Percentiles rank a stretch among this genome's conserved stretches.
These are phyloP conservation scores for Beris chalybata DNA, from an alignment of 2,888 invertebrate species.

Conservation along the genomic window DNA sequence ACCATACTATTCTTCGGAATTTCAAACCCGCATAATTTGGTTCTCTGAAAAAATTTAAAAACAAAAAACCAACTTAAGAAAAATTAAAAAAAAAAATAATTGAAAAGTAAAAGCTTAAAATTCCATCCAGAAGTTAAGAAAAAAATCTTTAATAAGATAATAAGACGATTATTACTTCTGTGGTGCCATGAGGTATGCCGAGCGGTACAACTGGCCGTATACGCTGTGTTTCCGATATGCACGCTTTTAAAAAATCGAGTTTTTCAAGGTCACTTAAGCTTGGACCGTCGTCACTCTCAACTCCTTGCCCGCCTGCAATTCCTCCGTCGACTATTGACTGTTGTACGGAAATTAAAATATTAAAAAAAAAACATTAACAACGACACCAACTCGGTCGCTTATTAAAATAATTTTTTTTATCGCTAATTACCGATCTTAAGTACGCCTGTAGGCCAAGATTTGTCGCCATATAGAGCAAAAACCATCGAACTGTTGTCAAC, in stretches of 20 bases:
- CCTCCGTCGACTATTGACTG: background rate
- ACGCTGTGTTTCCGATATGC: constrained; percentile 77
- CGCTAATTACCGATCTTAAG: constrained; percentile 43
- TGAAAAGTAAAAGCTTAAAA: background rate
- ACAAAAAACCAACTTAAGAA: constrained; percentile 6
- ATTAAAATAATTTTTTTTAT: background rate
- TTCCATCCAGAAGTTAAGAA: background rate
- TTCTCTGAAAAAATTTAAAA: constrained; percentile 21
- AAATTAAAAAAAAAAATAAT: constrained; percentile 7
- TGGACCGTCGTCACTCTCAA: background rate
- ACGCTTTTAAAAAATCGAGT: constrained; percentile 59
- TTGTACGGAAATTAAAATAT: too few species aligned
- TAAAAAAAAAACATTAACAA: too few species aligned
- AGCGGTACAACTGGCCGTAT: constrained; percentile 78
- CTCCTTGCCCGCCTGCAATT: constrained; percentile 2
- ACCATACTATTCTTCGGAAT: constrained; percentile 74
- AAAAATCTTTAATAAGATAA: constrained; percentile 13
- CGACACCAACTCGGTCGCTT: too few species aligned
- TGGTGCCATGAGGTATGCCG: constrained; percentile 82
- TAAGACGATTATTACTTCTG: constrained; percentile 50
- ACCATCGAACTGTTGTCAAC: constrained; percentile 78
- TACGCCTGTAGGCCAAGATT: constrained; percentile 64
- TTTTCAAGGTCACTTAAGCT: constrained; percentile 48
- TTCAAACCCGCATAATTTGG: constrained; percentile 52
- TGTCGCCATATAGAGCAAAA: constrained; percentile 74